Evolutionary conservation across 2,888 invertebrate species (phyloP).

Genomic region (Rhingia rostrata): DNA sequence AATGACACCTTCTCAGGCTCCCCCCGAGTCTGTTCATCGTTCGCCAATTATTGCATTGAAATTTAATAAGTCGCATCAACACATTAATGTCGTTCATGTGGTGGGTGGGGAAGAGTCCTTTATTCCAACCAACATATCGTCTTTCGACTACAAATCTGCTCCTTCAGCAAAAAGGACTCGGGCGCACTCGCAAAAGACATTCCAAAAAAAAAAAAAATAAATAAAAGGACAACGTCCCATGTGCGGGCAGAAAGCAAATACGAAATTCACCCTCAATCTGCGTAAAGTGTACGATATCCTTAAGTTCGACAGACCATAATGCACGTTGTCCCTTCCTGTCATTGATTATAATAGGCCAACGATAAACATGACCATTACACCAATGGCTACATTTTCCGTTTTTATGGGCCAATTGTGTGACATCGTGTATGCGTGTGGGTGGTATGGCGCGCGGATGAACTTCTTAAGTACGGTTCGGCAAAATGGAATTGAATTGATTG

Average conservation of each 20-base stretch:
- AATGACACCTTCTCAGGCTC: slow-evolving; percentile 4
- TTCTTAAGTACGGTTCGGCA: slow-evolving; percentile 65
- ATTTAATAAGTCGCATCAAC: slow-evolving; percentile 66
- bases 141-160: slow-evolving; percentile 42
- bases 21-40: slow-evolving; percentile 13
- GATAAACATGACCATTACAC: slow-evolving; percentile 76
- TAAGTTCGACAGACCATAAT: slow-evolving; percentile 70
- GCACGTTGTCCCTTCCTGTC: slow-evolving; percentile 70
- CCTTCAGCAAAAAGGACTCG: slow-evolving; percentile 43
- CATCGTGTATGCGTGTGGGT: slow-evolving; percentile 4
- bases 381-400: slow-evolving; percentile 50
- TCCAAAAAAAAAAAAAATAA: slow-evolving; percentile 9
- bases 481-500: slow-evolving; percentile 69
- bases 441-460: slow-evolving; percentile 23
- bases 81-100: slow-evolving; percentile 35
- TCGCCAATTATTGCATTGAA: slow-evolving; percentile 62
- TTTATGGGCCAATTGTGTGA: slow-evolving; percentile 63
- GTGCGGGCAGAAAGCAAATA: slow-evolving; percentile 49
- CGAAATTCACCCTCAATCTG: slow-evolving; percentile 52
- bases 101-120: slow-evolving; percentile 4
- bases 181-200: slow-evolving; percentile 18
- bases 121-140: slow-evolving; percentile 31
- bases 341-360: slow-evolving; percentile 69
- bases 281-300: slow-evolving; percentile 55
- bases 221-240: slow-evolving; percentile 31